Base-by-base conservation (phyloP, 2,797 vertebrate species). In the Acanthornis magna region DNA sequence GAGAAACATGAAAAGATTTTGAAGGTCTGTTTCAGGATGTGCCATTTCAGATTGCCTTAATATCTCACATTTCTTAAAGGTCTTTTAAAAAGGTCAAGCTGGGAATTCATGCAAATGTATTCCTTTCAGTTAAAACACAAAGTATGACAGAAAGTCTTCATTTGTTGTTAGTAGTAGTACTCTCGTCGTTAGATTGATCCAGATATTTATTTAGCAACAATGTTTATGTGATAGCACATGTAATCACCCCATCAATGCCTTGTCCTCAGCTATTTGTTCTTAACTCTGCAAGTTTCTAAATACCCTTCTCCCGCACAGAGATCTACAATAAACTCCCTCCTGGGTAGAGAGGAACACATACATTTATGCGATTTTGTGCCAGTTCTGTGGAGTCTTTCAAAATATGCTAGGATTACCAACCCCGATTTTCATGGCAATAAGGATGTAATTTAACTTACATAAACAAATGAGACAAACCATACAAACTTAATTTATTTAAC, bases 401-500 rank as follows among this genome's bases (percentile, higher is more conserved):
- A 91, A 47, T 22, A 30, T 2, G 1, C 84, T 71, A 29, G 11
- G 48, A 62, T 53, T 4, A 5, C 18, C 6, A 29, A 58, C 29
- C 40, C 12, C 8, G 34, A 81, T 86, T 87, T 92, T 95, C 73
- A 65, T 5, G 20, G 75, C 54, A 83, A 26, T 45, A 57, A 80
- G 38, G 22, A 89, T 68, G 42, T 29, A 51, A 75, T 85, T 87
- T 66, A 91, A 80, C 20, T 80, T 75, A 72, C 3, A 40, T 10
- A 60, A 88, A 78, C 27, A 84, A 80, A 86, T 0, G 4, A 70
- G 32, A 81, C 29, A 66, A 85, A 53, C 14, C 53, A 70, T 73
- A 81, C 8, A 45, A 88, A 86, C 10, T 51, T 50, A 68, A 75
- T 92, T 92, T 94, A 94, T 96, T 92, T 76, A 48, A 90, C 57